Conservation (phyloP, 2,888 invertebrate genomes). For the Boloria euphrosyne region DNA sequence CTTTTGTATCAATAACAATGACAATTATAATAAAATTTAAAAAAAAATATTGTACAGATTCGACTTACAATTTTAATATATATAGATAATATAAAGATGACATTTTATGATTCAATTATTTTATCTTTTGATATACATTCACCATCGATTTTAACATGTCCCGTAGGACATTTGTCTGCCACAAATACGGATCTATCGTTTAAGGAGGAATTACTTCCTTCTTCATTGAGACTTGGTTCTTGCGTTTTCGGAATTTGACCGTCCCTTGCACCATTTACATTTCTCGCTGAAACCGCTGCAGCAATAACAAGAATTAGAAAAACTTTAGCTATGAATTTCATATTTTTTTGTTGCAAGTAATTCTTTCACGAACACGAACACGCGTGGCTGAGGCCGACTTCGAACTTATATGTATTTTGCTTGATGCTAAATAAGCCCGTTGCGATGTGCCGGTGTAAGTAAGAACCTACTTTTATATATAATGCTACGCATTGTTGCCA, state of each 20-base stretch:
- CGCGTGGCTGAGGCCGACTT: constrained; percentile 17
- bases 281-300: constrained; percentile 21
- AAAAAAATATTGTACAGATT: too few relatives aligned
- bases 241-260: neutral
- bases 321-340: constrained; percentile 25
- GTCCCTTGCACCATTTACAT: neutral
- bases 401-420: constrained; percentile 31
- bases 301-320: constrained; percentile 21
- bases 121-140: constrained; percentile 29
- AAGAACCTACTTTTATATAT: neutral
- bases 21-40: too few relatives aligned
- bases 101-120: neutral
- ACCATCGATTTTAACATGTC: constrained; percentile 32
- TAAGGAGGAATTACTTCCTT: constrained; percentile 27
- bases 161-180: constrained; percentile 34
- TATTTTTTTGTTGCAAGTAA: constrained; percentile 1
- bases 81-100: too few relatives aligned
- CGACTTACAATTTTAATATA: too few relatives aligned
- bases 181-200: constrained; percentile 35
- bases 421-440: constrained; percentile 33
- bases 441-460: neutral
- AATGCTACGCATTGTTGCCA: neutral
- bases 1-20: too few relatives aligned
- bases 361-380: constrained; percentile 8
- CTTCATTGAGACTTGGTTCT: constrained; percentile 5